Evolutionary conservation across 2,888 invertebrate genomes (phyloP), one percentile per base, ranked within the genome.

Genomic region (Cremastinae sp.): DNA sequence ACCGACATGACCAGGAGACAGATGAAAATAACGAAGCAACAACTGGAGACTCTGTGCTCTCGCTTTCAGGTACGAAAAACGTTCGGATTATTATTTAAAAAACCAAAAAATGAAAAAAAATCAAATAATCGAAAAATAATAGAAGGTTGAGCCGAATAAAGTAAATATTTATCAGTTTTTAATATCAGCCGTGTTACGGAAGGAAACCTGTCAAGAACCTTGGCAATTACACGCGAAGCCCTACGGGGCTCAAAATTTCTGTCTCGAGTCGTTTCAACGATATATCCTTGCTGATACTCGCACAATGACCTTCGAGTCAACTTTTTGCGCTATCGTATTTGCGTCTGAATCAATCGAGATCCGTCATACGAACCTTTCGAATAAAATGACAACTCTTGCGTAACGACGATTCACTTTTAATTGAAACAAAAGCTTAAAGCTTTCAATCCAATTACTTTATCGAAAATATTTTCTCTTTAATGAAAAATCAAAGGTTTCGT

Each of bases 1-100:
- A 98, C 98, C 5, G 99, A 99, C 90, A 97, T 99, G 98, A 97
- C 97, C 1, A 93, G 96, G 85, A 92, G 99, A 78, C 98, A 98
- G 89, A 95, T 96, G 69, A 99, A 99, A 92, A 95, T 99, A 65
- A 97, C 96, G 69, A 97, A 97, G 89, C 97, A 97, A 90, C 98
- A 99, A 91, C 91, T 98, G 81, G 98, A 98, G 90, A 95, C 96
- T 47, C 96, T 98, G 86, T 96, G 96, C 88, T 96, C 96, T 84
- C 93, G 98, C 90, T 99, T 99, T 92, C 96, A 98, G 94, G 96
- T 96, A 14, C 28, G 28, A n/a, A 56, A 56, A 22, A n/a, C n/a
- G n/a, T n/a, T n/a, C n/a, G n/a, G n/a, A n/a, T n/a, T n/a, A n/a
- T n/a, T n/a, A n/a, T n/a, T n/a, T n/a, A n/a, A n/a, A n/a, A n/a